A percentile compares a stretch with the other conserved stretches of the same genome.
These are phyloP conservation scores for Drosophila bocki DNA, from an alignment of 1,140 invertebrate species.

Conservation along the genomic window DNA sequence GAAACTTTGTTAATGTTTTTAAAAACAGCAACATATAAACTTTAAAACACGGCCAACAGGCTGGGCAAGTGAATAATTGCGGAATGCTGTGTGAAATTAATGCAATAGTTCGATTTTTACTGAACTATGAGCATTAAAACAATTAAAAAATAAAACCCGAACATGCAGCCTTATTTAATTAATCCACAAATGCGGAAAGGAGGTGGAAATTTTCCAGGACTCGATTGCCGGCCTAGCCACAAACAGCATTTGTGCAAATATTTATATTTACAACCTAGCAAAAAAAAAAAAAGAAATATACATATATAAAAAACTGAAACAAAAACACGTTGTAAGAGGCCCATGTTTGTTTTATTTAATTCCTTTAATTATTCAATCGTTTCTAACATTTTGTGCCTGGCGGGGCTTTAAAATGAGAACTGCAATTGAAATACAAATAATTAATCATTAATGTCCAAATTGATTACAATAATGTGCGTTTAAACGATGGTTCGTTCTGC, in stretches of 20 bases:
- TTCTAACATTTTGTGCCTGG: conserved; percentile 27
- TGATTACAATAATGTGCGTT: conserved; percentile 58
- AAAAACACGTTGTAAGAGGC: not conserved
- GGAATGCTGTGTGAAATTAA: conserved; percentile 24
- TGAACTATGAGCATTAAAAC: conserved; percentile 13
- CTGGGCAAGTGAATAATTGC: conserved; percentile 4
- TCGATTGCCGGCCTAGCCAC: conserved; percentile 44
- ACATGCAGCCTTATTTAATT: conserved; percentile 55
- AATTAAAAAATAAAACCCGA: conserved; percentile 12
- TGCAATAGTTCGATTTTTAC: conserved; percentile 36
- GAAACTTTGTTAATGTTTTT: conserved; percentile 10
- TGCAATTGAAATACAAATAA: conserved; percentile 64
- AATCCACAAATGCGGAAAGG: conserved; percentile 34
- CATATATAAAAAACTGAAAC: not conserved
- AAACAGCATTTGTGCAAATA: conserved; percentile 64
- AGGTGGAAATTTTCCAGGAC: conserved; percentile 12
- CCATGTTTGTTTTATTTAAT: conserved; percentile 58
- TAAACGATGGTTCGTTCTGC: conserved; percentile 34
- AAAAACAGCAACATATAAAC: conserved; percentile 14
- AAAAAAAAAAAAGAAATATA: not conserved
- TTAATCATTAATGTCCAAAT: conserved; percentile 69
- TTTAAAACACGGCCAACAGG: not conserved
- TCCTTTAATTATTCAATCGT: conserved; percentile 62
- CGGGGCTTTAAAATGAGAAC: conserved; percentile 27
- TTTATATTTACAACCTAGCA: conserved; percentile 58